Evolutionary conservation across 2,888 invertebrate species (phyloP).

Genomic region (Polyommatus icarus): DNA sequence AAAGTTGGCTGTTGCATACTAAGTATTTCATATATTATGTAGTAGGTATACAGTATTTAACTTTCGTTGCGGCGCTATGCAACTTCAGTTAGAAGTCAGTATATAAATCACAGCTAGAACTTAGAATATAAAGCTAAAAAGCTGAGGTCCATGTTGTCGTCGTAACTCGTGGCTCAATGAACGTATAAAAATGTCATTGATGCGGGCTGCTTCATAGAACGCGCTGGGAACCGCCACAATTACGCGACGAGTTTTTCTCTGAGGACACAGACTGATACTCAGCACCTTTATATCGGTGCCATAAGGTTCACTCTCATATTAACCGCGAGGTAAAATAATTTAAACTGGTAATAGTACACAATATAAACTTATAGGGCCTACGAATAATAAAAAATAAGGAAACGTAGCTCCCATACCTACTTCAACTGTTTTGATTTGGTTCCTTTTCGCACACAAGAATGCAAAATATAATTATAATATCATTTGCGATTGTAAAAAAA

Average conservation of each 20-base stretch:
- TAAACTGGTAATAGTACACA: too few relatives aligned
- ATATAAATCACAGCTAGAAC: not conserved
- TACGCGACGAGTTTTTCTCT: slow-evolving; percentile 54
- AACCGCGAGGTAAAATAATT: not conserved
- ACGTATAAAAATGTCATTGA: slow-evolving; percentile 58
- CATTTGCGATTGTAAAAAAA: too few relatives aligned
- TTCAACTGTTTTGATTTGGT: too few relatives aligned
- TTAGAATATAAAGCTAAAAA: slow-evolving; percentile 17
- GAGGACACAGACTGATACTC: not conserved
- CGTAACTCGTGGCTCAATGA: slow-evolving; percentile 48
- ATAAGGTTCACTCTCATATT: not conserved
- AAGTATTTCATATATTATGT: too few relatives aligned
- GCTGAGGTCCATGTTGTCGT: slow-evolving; percentile 14
- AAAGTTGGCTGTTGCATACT: too few relatives aligned
- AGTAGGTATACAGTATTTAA: too few relatives aligned
- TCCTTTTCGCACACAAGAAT: too few relatives aligned
- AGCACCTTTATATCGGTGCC: not conserved
- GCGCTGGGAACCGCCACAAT: slow-evolving; percentile 54
- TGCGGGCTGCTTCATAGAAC: slow-evolving; percentile 42
- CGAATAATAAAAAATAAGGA: too few relatives aligned
- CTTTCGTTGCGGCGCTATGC: not conserved
- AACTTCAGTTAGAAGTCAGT: not conserved
- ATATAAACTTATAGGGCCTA: too few relatives aligned
- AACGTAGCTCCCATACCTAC: too few relatives aligned
- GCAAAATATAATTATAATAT: too few relatives aligned